Conservation (phyloP, 2,888 invertebrate genomes). For the Eupithecia pulchellata region DNA sequence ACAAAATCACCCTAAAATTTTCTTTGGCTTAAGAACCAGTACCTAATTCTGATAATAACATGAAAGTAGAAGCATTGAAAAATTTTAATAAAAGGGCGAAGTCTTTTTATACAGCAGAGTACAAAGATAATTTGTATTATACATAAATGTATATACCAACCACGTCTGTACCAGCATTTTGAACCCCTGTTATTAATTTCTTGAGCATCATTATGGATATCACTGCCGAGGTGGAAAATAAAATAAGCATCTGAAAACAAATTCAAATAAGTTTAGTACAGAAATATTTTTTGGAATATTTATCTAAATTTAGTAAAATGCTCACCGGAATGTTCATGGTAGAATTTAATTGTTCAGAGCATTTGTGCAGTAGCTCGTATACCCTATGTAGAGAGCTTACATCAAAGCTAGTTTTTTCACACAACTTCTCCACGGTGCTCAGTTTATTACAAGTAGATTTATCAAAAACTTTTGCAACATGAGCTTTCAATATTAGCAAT, state of each 20-base stretch:
- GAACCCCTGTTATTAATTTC: slow-evolving; percentile 57
- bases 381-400: slow-evolving; percentile 61
- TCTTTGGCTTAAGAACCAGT: background rate
- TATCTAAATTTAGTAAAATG: background rate
- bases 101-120: background rate
- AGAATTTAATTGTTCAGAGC: slow-evolving; percentile 64
- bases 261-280: background rate
- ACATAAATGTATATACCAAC: too few relatives aligned
- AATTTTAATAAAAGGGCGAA: background rate
- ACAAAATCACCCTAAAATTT: background rate
- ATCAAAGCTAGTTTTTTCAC: slow-evolving; percentile 59
- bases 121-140: background rate
- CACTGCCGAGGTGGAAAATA: slow-evolving; percentile 65
- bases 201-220: slow-evolving; percentile 65
- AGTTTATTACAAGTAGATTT: slow-evolving; percentile 39
- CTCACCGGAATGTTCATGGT: slow-evolving; percentile 71
- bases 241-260: slow-evolving; percentile 62
- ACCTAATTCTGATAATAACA: background rate
- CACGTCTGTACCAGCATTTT: slow-evolving; percentile 44
- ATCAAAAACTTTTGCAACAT: slow-evolving; percentile 56
- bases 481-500: slow-evolving; percentile 63
- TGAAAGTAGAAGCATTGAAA: background rate
- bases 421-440: slow-evolving; percentile 56
- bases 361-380: slow-evolving; percentile 68
- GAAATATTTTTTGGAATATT: background rate